These are phyloP conservation scores for Palythoa grandiflora DNA, from an alignment of 92 coral and sea anemone species.

Conservation along the genomic window DNA sequence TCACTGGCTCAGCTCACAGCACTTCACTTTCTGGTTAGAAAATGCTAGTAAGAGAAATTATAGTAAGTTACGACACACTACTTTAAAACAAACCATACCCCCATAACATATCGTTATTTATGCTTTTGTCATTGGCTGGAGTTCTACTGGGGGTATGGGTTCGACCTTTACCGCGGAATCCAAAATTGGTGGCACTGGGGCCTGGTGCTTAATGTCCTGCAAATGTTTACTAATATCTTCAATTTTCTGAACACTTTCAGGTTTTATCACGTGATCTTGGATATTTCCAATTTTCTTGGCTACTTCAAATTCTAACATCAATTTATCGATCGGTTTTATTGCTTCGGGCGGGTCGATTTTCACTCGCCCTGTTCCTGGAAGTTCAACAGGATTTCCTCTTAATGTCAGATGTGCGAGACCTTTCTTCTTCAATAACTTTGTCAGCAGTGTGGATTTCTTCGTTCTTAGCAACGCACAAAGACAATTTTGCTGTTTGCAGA, in stretches of 20 bases:
- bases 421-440: neutral
- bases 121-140: neutral
- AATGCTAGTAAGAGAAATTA: no score
- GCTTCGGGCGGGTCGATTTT: slow-evolving; percentile 74
- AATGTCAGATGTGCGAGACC: neutral
- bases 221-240: slow-evolving; percentile 72
- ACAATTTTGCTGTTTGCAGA: neutral
- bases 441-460: neutral
- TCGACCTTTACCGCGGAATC: slow-evolving; percentile 53
- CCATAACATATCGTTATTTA: neutral
- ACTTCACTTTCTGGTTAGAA: no score
- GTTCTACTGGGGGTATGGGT: slow-evolving; percentile 9
- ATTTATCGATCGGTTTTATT: slow-evolving; percentile 63
- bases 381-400: neutral
- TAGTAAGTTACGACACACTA: no score
- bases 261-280: slow-evolving; percentile 54
- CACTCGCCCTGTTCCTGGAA: slow-evolving; percentile 44
- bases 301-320: slow-evolving; percentile 59
- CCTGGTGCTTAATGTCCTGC: slow-evolving; percentile 49
- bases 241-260: slow-evolving; percentile 50
- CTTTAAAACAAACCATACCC: no score
- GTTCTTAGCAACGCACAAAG: neutral
- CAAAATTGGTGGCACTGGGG: slow-evolving; percentile 61
- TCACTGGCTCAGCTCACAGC: no score
- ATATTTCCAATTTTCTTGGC: slow-evolving; percentile 66